A percentile compares a stretch with the other conserved stretches of the same genome.
Conservation (phyloP, 2,113 vertebrate genomes). For the Mus pahari region DNA sequence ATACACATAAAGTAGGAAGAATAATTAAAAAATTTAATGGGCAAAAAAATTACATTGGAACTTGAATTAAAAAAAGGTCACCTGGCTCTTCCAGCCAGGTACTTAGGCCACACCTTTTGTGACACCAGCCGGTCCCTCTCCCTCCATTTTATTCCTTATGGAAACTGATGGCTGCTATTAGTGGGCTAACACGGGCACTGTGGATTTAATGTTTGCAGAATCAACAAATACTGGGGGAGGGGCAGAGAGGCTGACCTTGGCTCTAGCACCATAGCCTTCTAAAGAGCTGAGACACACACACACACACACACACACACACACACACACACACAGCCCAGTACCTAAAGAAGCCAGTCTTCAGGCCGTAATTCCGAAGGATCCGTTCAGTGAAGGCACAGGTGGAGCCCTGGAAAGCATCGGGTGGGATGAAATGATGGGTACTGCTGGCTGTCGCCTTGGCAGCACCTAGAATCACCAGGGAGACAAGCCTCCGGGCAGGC, state of each 20-base stretch:
- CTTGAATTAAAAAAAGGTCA: neutral
- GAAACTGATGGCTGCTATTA: neutral
- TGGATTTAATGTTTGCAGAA: neutral
- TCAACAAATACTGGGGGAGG: neutral
- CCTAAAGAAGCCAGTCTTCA: slow-evolving; percentile 98
- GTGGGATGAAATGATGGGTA: neutral
- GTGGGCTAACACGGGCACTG: neutral
- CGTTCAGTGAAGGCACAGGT: slow-evolving; percentile 95
- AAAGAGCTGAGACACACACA: neutral
- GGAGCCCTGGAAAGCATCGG: slow-evolving; percentile 88
- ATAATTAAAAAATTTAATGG: neutral
- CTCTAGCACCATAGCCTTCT: neutral
- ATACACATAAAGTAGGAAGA: neutral
- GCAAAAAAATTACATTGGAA: neutral
- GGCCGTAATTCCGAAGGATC: slow-evolving; percentile 92
- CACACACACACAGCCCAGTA: slow-evolving; percentile 69
- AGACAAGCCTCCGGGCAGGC: neutral
- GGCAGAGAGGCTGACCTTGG: neutral
- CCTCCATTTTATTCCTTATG: neutral
- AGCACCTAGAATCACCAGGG: neutral
- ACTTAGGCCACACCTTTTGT: neutral
- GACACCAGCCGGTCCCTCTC: neutral
- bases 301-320: too few species aligned
- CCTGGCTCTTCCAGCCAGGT: neutral
- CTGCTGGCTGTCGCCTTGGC: neutral